Evolutionary conservation across 1,140 invertebrate species (phyloP), one percentile per base, ranked within the genome.

Genomic region (Brachionus plicatilis): DNA sequence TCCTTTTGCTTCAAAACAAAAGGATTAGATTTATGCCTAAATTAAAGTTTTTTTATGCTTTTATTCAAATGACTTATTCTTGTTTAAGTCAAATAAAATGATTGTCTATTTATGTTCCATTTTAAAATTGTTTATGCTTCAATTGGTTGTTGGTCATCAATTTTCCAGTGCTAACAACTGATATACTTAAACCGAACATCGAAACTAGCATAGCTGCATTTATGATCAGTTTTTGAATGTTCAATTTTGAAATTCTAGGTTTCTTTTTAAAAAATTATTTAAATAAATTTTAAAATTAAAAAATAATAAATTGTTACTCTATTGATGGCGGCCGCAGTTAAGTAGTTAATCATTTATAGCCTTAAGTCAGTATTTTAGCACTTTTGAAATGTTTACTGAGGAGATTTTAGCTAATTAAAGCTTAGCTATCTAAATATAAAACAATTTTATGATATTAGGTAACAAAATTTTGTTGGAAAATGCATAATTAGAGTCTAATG

Each of bases 191-290:
- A 12, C 72, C 72, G 17, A 76, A 8, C 20, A 76, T 33, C 7
- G 72, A 76, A 50, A 76, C 41, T 27, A 76, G 24, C 72, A 76
- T 76, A 12, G 72, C 72, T 47, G 17, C 45, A 50, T 76, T 76
- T 27, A 76, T 50, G 20, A 76, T 50, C n/a, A 76, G n/a, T 50
- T 33, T 76, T 76, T 76, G 43, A 12, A 76, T 9, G 24, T 33
- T 76, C n/a, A 50, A 76, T 50, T 27, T 76, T 45, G 72, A 29
- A 50, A 37, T 12, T 29, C 9, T 53, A 11, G 47, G 41, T 50
- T 20, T 29, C 72, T 76, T 0, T 6, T 20, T 47, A 24, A 12
- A 47, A 76, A 50, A 1, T 27, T 24, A 2, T 27, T 5, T 45
- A 47, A 14, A 33, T 24, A 29, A 50, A 27, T 50, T n/a, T 27